Conservation (phyloP, 2,113 vertebrate species). For the Mustelus asterias region DNA sequence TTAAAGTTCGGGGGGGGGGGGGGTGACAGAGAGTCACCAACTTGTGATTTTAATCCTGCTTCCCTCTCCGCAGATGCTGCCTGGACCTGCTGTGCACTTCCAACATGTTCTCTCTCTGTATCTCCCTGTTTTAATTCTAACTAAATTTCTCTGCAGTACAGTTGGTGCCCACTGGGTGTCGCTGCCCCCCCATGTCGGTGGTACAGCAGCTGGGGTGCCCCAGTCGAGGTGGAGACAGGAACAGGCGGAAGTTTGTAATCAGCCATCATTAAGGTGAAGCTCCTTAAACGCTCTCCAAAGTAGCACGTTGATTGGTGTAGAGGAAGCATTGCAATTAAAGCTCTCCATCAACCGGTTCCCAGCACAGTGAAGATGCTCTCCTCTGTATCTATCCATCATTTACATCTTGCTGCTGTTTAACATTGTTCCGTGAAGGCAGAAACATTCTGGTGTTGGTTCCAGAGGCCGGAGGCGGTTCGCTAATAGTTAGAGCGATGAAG, state of each 20-base stretch:
- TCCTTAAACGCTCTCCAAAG: not conserved
- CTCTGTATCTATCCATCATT: not conserved
- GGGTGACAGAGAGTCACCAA: too few relatives aligned
- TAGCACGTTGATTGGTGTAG: not conserved
- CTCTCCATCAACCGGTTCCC: not conserved
- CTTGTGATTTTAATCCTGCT: too few relatives aligned
- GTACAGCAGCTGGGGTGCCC: not conserved
- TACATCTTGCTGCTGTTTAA: not conserved
- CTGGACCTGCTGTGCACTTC: too few relatives aligned
- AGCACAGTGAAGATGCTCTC: not conserved
- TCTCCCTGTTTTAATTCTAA: not conserved
- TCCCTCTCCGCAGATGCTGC: too few relatives aligned
- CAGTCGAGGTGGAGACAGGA: not conserved
- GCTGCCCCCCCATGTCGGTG: not conserved
- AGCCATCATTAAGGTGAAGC: constrained; percentile 4
- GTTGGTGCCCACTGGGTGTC: not conserved
- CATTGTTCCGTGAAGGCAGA: not conserved
- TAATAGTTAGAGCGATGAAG: too few relatives aligned
- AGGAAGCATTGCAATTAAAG: constrained; percentile 24
- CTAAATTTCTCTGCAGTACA: not conserved
- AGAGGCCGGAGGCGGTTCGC: not conserved
- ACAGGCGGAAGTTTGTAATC: not conserved
- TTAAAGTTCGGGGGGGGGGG: too few relatives aligned
- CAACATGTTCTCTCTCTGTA: too few relatives aligned
- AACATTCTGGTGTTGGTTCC: not conserved